phyloP scores from a whole-genome alignment of 2,113 vertebrate genomes.

The Gallinago paraguaiae region DNA sequence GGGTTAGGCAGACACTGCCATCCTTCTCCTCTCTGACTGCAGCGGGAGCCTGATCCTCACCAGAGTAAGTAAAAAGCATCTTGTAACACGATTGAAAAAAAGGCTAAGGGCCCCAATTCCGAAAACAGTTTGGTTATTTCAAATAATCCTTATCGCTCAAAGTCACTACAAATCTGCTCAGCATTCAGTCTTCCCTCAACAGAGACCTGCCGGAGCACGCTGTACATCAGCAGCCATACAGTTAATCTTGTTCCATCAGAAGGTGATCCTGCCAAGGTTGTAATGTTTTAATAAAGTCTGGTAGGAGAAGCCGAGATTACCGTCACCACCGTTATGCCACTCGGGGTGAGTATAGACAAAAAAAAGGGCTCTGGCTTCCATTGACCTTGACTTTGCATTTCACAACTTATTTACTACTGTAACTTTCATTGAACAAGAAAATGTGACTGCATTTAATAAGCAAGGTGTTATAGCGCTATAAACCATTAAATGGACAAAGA shows the following conservation, averaged over 20 bases:
- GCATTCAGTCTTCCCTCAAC: slow-evolving; percentile 34
- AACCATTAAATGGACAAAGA: slow-evolving; percentile 53
- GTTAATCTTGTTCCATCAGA: slow-evolving; percentile 57
- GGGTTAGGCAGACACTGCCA: slow-evolving; percentile 19
- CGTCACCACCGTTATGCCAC: neutral
- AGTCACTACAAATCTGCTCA: slow-evolving; percentile 39
- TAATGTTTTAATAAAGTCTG: slow-evolving; percentile 60
- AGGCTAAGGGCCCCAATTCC: neutral
- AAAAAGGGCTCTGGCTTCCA: slow-evolving; percentile 5
- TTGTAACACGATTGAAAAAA: slow-evolving; percentile 17
- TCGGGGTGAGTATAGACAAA: neutral
- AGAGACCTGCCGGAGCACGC: neutral
- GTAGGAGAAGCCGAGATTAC: slow-evolving; percentile 30
- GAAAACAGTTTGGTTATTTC: slow-evolving; percentile 26
- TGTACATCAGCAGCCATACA: neutral
- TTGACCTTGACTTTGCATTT: slow-evolving; percentile 56
- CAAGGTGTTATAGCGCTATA: slow-evolving; percentile 51
- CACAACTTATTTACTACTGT: slow-evolving; percentile 40
- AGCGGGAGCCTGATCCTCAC: neutral
- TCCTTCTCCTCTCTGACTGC: slow-evolving; percentile 31
- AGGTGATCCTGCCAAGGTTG: slow-evolving; percentile 60
- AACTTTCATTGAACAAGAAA: slow-evolving; percentile 50
- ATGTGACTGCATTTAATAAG: slow-evolving; percentile 57
- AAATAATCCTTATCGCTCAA: slow-evolving; percentile 56
- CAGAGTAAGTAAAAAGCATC: slow-evolving; percentile 11